Percentiles rank a stretch among this genome's conserved stretches.
These are phyloP conservation scores for Nanorana parkeri DNA, from an alignment of 2,113 vertebrate genomes.

Conservation along the genomic window DNA sequence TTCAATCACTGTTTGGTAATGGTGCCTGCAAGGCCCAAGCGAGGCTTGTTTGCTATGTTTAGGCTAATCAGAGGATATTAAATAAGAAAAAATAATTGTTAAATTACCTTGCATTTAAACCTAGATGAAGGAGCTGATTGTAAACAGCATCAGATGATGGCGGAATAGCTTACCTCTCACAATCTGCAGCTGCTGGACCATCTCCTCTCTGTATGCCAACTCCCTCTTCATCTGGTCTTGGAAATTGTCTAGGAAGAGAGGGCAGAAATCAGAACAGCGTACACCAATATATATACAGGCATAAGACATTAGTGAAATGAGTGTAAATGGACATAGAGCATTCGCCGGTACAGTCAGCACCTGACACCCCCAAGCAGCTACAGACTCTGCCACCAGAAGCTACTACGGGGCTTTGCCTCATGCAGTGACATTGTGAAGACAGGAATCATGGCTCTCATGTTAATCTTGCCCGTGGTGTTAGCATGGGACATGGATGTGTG, in stretches of 20 bases:
- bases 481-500: not conserved
- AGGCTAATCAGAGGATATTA: conserved; percentile 68
- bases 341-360: not conserved
- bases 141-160: conserved; percentile 22
- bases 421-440: conserved; percentile 3
- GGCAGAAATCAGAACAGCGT: not conserved
- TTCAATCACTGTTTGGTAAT: conserved; percentile 66
- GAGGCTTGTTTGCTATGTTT: conserved; percentile 64
- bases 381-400: not conserved
- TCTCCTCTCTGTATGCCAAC: conserved; percentile 96
- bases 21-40: conserved; percentile 67
- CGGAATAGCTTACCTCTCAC: conserved; percentile 85
- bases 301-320: not conserved
- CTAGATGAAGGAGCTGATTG: conserved; percentile 65
- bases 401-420: not conserved
- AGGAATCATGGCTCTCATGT: not conserved
- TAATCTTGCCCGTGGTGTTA: not conserved
- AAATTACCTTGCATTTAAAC: conserved; percentile 67
- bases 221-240: conserved; percentile 99
- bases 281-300: not conserved
- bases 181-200: conserved; percentile 98
- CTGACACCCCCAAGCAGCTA: conserved; percentile 10
- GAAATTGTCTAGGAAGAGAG: conserved; percentile 87
- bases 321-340: not conserved
- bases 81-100: conserved; percentile 65